A percentile compares a stretch with the other conserved stretches of the same genome.
phyloP scores from a whole-genome alignment of 2,888 invertebrate genomes.

The Alcis repandata region DNA sequence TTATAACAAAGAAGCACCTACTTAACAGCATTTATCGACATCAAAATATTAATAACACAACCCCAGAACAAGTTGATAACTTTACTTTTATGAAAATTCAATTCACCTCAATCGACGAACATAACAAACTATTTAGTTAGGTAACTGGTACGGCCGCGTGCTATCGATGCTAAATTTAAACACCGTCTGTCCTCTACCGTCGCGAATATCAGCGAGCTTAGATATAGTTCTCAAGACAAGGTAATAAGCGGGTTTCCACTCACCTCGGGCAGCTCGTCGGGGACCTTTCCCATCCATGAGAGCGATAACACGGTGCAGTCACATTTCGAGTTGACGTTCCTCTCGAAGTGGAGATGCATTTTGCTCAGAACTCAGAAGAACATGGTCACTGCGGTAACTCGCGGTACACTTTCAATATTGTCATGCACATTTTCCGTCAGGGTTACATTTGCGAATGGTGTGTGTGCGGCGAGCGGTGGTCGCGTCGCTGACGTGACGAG shows the following conservation, averaged over 20 bases:
- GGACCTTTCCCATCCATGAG: constrained; percentile 99
- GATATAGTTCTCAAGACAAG: constrained; percentile 15
- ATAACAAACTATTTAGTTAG: constrained; percentile 34
- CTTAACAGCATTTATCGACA: neutral
- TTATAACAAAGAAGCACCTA: neutral
- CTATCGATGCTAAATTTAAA: constrained; percentile 41
- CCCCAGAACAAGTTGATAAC: neutral
- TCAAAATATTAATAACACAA: neutral
- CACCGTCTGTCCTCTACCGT: constrained; percentile 28
- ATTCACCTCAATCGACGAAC: constrained; percentile 5
- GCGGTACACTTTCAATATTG: constrained; percentile 31
- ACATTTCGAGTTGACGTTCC: constrained; percentile 96
- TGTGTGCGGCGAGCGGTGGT: constrained; percentile 58
- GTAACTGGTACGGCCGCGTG: constrained; percentile 37
- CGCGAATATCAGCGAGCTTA: constrained; percentile 32
- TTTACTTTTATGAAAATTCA: neutral
- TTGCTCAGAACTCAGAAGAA: constrained; percentile 59
- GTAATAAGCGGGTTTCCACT: constrained; percentile 59
- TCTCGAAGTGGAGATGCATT: constrained; percentile 99
- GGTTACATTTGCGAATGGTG: constrained; percentile 51
- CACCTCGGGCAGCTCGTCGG: constrained; percentile 97
- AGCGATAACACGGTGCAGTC: constrained; percentile 97
- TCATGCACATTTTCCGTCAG: constrained; percentile 60
- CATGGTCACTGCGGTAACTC: constrained; percentile 51
- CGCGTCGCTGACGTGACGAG: constrained; percentile 71